Conservation (phyloP, 2,797 vertebrate species). For the Myotis daubentonii region DNA sequence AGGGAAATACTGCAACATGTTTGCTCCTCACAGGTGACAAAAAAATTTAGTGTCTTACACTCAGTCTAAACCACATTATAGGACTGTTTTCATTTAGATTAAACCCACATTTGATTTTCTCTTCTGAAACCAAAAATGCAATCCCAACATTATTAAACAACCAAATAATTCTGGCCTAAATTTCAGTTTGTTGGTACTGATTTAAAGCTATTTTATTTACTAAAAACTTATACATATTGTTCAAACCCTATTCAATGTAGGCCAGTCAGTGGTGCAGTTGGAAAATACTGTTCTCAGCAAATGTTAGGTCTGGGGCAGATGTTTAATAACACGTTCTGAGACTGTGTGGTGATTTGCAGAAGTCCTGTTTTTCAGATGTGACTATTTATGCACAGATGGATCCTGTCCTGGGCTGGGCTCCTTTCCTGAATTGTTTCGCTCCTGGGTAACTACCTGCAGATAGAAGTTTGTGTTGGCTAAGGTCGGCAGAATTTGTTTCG, state of each 20-base stretch:
- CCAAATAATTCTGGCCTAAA: constrained; percentile 2
- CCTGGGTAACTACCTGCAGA: constrained; percentile 3
- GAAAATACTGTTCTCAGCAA: constrained; percentile 80
- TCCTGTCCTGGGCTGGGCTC: constrained; percentile 65
- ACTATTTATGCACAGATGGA: constrained; percentile 69
- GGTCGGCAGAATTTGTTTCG: neutral
- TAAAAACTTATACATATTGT: constrained; percentile 73
- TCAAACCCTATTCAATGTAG: constrained; percentile 84
- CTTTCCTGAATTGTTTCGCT: constrained; percentile 40
- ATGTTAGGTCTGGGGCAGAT: constrained; percentile 87
- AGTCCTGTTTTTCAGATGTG: constrained; percentile 80
- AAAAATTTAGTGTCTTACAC: neutral
- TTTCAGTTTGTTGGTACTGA: constrained; percentile 78
- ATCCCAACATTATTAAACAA: constrained; percentile 59
- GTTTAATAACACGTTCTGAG: constrained; percentile 80
- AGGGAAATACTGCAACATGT: constrained; percentile 57
- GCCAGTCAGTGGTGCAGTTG: constrained; percentile 77
- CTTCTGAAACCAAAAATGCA: constrained; percentile 67
- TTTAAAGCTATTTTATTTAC: constrained; percentile 81
- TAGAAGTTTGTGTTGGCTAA: constrained; percentile 21
- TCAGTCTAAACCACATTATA: constrained; percentile 55
- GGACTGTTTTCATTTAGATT: neutral
- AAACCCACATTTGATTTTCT: constrained; percentile 36
- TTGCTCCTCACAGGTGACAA: constrained; percentile 45
- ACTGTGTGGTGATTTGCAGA: constrained; percentile 77